Percentiles rank a stretch among this genome's conserved stretches.
phyloP scores from a whole-genome alignment of 2,888 invertebrate species.

The Amblyjoppa proteus region DNA sequence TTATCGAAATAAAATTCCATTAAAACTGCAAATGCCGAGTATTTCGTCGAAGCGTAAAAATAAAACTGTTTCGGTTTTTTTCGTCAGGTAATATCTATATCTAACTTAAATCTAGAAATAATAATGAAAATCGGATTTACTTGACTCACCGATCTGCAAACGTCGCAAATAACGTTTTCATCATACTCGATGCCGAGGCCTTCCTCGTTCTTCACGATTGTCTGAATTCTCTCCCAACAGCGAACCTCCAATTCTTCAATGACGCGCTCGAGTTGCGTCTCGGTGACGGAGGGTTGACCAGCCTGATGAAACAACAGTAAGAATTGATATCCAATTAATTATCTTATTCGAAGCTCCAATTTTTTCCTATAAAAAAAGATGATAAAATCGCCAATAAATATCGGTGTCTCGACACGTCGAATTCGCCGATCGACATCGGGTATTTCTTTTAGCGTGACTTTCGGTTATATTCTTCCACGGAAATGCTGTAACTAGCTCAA shows the following conservation, averaged over 20 bases:
- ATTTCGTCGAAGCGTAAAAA: not conserved
- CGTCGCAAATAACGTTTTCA: constrained; percentile 99
- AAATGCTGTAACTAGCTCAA: not conserved
- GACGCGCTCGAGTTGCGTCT: constrained; percentile 95
- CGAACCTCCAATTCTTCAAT: constrained; percentile 97
- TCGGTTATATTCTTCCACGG: not conserved
- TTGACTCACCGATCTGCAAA: constrained; percentile 94
- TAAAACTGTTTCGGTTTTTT: not conserved
- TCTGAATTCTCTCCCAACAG: constrained; percentile 97
- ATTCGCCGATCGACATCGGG: not conserved
- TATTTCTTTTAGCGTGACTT: not conserved
- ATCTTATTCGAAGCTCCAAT: constrained; percentile 6
- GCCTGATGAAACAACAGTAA: constrained; percentile 81
- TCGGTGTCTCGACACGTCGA: not conserved
- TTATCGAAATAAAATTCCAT: not conserved
- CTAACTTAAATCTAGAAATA: not conserved
- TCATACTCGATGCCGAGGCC: constrained; percentile 98
- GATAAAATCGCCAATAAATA: not conserved
- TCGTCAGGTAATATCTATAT: not conserved
- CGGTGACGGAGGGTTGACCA: constrained; percentile 91
- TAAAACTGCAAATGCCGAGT: not conserved
- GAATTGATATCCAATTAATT: constrained; percentile 15
- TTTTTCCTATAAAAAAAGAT: not conserved
- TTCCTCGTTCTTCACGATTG: constrained; percentile 95
- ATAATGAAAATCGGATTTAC: constrained; percentile 50